These are phyloP conservation scores for Bathynomus jamesi DNA, from an alignment of 1,140 invertebrate species.

Conservation along the genomic window DNA sequence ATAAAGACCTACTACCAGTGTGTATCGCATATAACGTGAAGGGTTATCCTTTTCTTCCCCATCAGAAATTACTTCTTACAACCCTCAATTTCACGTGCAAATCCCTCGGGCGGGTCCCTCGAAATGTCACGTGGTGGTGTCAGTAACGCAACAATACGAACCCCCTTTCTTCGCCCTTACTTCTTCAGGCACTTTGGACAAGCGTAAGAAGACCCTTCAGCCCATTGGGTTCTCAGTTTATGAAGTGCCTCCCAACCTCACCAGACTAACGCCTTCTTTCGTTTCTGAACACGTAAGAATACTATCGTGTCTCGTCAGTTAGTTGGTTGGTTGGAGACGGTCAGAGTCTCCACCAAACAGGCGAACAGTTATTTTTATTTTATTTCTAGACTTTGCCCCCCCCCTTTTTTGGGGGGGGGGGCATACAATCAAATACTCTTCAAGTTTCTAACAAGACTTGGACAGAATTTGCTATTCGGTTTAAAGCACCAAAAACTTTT, in stretches of 20 bases:
- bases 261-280: slow-evolving; percentile 54
- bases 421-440: too few relatives aligned
- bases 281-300: slow-evolving; percentile 52
- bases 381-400: too few relatives aligned
- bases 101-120: slow-evolving; percentile 51
- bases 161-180: slow-evolving; percentile 41
- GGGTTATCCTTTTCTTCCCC: slow-evolving; percentile 20
- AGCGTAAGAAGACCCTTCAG: slow-evolving; percentile 32
- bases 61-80: slow-evolving; percentile 58
- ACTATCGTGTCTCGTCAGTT: too few relatives aligned
- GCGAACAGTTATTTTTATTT: too few relatives aligned
- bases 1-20: too few relatives aligned
- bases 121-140: slow-evolving; percentile 64
- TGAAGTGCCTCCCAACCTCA: slow-evolving; percentile 56
- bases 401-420: too few relatives aligned
- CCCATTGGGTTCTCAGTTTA: slow-evolving; percentile 56
- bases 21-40: too few relatives aligned
- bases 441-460: too few relatives aligned
- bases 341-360: too few relatives aligned
- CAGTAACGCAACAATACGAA: slow-evolving; percentile 62
- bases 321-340: too few relatives aligned
- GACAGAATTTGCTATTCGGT: too few relatives aligned
- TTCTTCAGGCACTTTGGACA: background rate
- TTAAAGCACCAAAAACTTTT: too few relatives aligned
- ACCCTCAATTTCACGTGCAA: slow-evolving; percentile 63